Evolutionary conservation across 2,113 vertebrate genomes (phyloP), one percentile per base, ranked within the genome.

Genomic region (Triplophysa rosa): DNA sequence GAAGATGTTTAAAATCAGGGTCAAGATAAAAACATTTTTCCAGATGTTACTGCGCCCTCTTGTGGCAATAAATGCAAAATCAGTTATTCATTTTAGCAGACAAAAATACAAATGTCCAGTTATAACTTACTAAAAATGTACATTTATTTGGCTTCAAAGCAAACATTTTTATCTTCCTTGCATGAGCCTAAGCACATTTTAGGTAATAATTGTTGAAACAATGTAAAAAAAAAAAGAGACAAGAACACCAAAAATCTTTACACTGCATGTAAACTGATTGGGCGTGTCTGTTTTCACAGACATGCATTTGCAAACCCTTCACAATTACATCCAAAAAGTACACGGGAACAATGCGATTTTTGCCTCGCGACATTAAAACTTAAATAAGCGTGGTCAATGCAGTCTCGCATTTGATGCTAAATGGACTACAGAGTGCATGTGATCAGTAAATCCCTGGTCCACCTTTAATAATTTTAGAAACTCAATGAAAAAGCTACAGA

Each of bases 211-310:
- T 2, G 5, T 1, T 68, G 1, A 19, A 10, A 26, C 3, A 17
- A 52, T 14, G 14, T 17, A 54, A 54, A 54, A 54, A 54, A 29
- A n/a, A 16, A 17, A 0, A 17, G 14, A 24, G 67, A 12, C 42
- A 37, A 61, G 79, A 47, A 86, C 73, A 74, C 24, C 4, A 67
- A 21, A 70, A 76, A 74, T 16, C 67, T 37, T 8, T 81, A 14
- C 16, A 67, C 74, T 82, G 67, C 67, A 82, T 78, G 52, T 68
- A 74, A 67, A 80, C 79, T 47, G 79, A 76, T 76, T 81, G 62
- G 74, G 62, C 74, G 23, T 66, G 11, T 52, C 74, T 77, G 79
- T 45, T 24, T 76, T 52, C 64, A 17, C 63, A 80, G 71, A 61
- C 54, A 68, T 68, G 71, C 79, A 62, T 80, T 68, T 21, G 17